Evolutionary conservation across 2,797 vertebrate genomes (phyloP), one percentile per base, ranked within the genome.

Genomic region (Rhynchonycteris naso): DNA sequence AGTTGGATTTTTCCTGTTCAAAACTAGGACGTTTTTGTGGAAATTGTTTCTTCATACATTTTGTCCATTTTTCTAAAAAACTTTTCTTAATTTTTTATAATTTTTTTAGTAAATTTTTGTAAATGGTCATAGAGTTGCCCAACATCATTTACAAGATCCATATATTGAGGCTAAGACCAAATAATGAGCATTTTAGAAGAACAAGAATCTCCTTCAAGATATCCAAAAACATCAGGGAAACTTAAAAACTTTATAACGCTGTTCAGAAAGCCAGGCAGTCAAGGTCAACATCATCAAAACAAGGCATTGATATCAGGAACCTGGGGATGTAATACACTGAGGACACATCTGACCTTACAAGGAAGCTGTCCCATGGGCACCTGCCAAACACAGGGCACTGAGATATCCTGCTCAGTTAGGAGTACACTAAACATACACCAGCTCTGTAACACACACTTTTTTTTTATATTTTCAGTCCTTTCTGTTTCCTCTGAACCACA

Each of bases 371-470:
- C 22, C 38, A 14, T 26, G 76, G 18, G 24, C 24, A 74, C 4
- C 30, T 14, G 14, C 5, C 24, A 15, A 10, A 28, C 26, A 58
- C 11, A 28, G 11, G 12, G 26, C 26, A 4, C 7, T 3, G 16
- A 52, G 35, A 13, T 30, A 16, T 3, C 5, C 14, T 5, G 14
- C 9, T 22, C 3, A 10, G 10, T 18, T 11, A 35, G 47, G 22
- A 52, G 4, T 4, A 28, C 1, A 13, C 2, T 13, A 28, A 52
- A 56, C 5, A 13, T 13, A 24, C 0, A 21, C 22, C 47, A 71
- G 14, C 3, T n/a, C 12, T 0, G 2, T 2, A 0, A 38, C 26
- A 19, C 43, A 18, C n/a, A 4, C 15, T 5, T 71, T 4, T 7
- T 80, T 43, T 72, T 15, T 22, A 5, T 43, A 21, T 12, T 47